Percentiles rank a stretch among this genome's conserved stretches.
These are phyloP conservation scores for Trachelus tabidus DNA, from an alignment of 2,888 invertebrate genomes.

Conservation along the genomic window DNA sequence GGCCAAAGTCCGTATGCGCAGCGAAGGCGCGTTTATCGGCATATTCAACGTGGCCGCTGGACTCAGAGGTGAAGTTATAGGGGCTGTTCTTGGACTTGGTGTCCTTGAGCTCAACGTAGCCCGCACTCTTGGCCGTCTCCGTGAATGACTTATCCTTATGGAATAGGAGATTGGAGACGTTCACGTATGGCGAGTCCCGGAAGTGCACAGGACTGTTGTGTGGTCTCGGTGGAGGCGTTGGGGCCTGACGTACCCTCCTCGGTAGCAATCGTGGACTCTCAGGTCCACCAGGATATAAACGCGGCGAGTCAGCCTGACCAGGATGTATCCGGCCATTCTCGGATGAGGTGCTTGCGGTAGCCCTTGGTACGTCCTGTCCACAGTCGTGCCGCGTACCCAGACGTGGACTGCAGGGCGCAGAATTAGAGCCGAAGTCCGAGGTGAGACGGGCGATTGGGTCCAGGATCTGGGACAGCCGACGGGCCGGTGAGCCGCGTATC, in stretches of 20 bases:
- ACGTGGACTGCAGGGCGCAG: slow-evolving; percentile 66
- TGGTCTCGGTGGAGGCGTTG: slow-evolving; percentile 67
- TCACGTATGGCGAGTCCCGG: slow-evolving; percentile 58
- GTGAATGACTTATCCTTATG: slow-evolving; percentile 58
- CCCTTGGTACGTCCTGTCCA: neutral
- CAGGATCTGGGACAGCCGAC: slow-evolving; percentile 84
- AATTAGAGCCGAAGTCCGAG: slow-evolving; percentile 68
- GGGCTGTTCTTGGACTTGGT: slow-evolving; percentile 38
- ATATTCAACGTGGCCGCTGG: slow-evolving; percentile 61
- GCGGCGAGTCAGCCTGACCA: slow-evolving; percentile 19
- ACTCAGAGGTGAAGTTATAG: slow-evolving; percentile 59
- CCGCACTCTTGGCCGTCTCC: slow-evolving; percentile 51
- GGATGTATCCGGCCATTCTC: neutral
- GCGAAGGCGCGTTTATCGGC: slow-evolving; percentile 47
- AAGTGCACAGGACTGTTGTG: slow-evolving; percentile 53
- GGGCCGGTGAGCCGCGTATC: slow-evolving; percentile 69
- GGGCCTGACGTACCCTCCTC: slow-evolving; percentile 66
- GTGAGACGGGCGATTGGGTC: slow-evolving; percentile 83
- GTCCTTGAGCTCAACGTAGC: slow-evolving; percentile 58
- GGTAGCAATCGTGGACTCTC: slow-evolving; percentile 80
- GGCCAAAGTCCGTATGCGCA: slow-evolving; percentile 45
- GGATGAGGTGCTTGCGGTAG: neutral
- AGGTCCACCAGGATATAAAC: slow-evolving; percentile 67
- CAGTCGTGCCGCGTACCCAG: slow-evolving; percentile 46
- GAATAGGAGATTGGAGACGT: slow-evolving; percentile 56